phyloP scores from a whole-genome alignment of 2,797 vertebrate species.

The Iguana delicatissima region DNA sequence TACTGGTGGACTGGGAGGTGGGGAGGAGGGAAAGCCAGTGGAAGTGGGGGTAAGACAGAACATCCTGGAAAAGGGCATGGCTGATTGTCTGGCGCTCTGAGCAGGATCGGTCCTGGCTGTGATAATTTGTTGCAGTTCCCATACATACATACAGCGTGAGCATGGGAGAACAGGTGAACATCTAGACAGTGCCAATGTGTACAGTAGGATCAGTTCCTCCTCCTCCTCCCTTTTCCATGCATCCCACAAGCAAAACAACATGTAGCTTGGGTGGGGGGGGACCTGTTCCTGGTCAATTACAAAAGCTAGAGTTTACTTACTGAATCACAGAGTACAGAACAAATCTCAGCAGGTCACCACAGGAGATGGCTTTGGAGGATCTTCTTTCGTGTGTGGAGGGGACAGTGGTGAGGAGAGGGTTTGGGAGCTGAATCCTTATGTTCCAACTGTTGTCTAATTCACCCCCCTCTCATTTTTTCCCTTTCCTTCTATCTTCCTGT shows the following conservation, averaged over 20 bases:
- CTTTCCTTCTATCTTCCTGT: conserved; percentile 59
- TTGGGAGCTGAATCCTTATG: not conserved
- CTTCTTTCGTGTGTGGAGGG: not conserved
- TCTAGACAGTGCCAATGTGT: not conserved
- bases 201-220: not conserved
- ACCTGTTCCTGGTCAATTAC: too few species aligned
- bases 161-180: not conserved
- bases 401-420: not conserved
- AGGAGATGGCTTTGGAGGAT: not conserved
- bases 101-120: too few species aligned
- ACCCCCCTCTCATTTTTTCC: conserved; percentile 51
- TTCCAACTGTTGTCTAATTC: conserved; percentile 66
- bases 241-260: not conserved
- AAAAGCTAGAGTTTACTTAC: not conserved
- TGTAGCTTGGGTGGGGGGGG: not conserved
- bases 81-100: not conserved
- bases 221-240: not conserved
- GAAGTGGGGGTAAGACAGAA: not conserved
- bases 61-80: not conserved
- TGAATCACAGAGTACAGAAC: not conserved
- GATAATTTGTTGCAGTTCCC: not conserved
- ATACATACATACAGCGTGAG: not conserved
- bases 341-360: not conserved
- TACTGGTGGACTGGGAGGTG: not conserved
- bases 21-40: not conserved